phyloP scores from a whole-genome alignment of 2,113 vertebrate genomes.

The Hiodon tergisus region DNA sequence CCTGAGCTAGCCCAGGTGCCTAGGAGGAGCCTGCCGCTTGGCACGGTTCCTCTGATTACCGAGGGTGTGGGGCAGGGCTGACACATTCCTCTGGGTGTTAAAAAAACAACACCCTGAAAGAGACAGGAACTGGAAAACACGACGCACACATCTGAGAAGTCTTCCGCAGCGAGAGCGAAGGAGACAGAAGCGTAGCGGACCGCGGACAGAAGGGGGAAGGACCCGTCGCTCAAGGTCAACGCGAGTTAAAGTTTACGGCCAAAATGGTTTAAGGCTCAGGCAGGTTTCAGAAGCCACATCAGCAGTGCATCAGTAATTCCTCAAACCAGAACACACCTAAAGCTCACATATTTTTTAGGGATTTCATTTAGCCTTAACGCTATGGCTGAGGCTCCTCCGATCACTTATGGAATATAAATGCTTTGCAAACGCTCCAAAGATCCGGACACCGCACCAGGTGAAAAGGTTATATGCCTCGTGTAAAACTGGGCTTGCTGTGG shows the following conservation, averaged over 20 bases:
- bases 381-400: too few species aligned
- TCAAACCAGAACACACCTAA: too few species aligned
- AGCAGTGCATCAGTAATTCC: too few species aligned
- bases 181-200: conserved; percentile 5
- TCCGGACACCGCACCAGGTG: not conserved
- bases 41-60: not conserved
- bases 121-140: conserved; percentile 47
- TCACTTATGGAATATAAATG: too few species aligned
- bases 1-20: conserved; percentile 45
- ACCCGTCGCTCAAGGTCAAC: too few species aligned
- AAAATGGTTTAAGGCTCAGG: conserved; percentile 7
- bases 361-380: too few species aligned
- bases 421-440: too few species aligned
- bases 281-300: not conserved
- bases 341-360: too few species aligned
- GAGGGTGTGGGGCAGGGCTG: conserved; percentile 35
- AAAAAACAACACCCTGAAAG: not conserved
- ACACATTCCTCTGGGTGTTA: conserved; percentile 39
- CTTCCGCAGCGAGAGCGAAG: not conserved
- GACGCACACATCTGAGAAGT: conserved; percentile 20
- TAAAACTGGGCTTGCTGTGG: too few species aligned
- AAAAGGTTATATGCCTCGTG: not conserved
- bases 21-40: conserved; percentile 9
- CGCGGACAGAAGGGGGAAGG: too few species aligned
- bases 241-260: too few species aligned